Conservation (phyloP, 2,888 invertebrate genomes). For the Philaethria dido region DNA sequence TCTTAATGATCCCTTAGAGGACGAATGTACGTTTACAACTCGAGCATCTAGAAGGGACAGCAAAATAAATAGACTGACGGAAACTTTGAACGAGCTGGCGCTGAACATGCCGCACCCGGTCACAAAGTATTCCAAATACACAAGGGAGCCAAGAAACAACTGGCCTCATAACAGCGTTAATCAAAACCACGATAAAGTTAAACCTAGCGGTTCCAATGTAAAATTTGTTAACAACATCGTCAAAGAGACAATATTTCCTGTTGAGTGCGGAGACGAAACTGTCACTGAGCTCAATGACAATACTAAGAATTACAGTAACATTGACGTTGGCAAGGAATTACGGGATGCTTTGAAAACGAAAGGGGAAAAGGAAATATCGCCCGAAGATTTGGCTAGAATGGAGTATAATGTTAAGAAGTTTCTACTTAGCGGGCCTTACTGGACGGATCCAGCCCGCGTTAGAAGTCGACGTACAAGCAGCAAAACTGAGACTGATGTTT, state of each 20-base stretch:
- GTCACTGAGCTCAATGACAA: slow-evolving; percentile 70
- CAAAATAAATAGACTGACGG: slow-evolving; percentile 69
- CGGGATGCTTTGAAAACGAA: slow-evolving; percentile 62
- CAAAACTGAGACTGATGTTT: slow-evolving; percentile 84
- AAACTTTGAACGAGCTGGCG: slow-evolving; percentile 75
- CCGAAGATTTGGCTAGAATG: slow-evolving; percentile 88
- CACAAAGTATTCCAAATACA: slow-evolving; percentile 70
- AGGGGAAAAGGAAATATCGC: slow-evolving; percentile 70
- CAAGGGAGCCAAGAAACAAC: slow-evolving; percentile 60
- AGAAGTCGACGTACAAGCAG: slow-evolving; percentile 79
- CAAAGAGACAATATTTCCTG: slow-evolving; percentile 77
- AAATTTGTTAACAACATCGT: slow-evolving; percentile 61
- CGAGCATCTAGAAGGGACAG: slow-evolving; percentile 64
- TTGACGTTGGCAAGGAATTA: slow-evolving; percentile 58
- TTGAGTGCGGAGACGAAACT: slow-evolving; percentile 68
- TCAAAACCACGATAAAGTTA: slow-evolving; percentile 54
- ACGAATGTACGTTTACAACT: slow-evolving; percentile 67
- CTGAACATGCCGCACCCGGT: slow-evolving; percentile 79
- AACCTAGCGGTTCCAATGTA: slow-evolving; percentile 48
- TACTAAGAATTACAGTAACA: slow-evolving; percentile 56
- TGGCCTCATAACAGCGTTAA: slow-evolving; percentile 61
- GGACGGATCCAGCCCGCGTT: slow-evolving; percentile 62
- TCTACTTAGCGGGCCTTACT: slow-evolving; percentile 84
- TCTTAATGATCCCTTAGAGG: slow-evolving; percentile 72
- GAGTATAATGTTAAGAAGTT: slow-evolving; percentile 91